Evolutionary conservation across 2,888 invertebrate genomes (phyloP), one percentile per base, ranked within the genome.

Genomic region (Drosophila ezoana): DNA sequence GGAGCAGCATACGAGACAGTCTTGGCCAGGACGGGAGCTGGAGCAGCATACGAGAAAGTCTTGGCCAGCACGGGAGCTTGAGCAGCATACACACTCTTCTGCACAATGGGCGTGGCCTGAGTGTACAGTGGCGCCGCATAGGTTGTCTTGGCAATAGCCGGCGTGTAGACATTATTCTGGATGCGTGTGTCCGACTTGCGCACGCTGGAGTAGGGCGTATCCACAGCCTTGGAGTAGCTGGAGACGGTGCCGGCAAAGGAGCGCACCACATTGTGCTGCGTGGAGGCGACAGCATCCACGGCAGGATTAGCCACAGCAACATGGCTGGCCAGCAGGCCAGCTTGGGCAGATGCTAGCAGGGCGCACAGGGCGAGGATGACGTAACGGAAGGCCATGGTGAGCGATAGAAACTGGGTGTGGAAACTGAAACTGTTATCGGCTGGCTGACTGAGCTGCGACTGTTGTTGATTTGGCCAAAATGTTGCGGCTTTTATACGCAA

Each of bases 261-360:
- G 62, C 94, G 93, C 68, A 94, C 89, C 56, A 94, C 93, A 90
- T 93, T 94, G 88, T 95, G 93, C 67, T 93, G 93, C 72, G 92
- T 94, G 91, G 83, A 93, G 71, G 72, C 93, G 0, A 90, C 68
- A 0, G 89, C 90, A 59, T 89, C 91, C 62, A 83, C 74, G 3
- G 90, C 74, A 14, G 90, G 89, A 72, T 89, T 90, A 10, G 90
- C 89, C 28, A 83, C 67, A 35, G 84, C 66, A 45, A 78, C 61
- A 45, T 72, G 32, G 75, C 73, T 45, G 84, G 76, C 70, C 32
- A 95, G 81, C 74, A 93, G 90, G 77, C 95, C 95, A 68, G 95
- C 95, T 84, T 94, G 93, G 90, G 94, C 95, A 78, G 93, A 93
- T 90, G 95, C 94, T 91, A 94, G 93, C 89, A 93, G 92, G 91